Percentiles rank a stretch among this genome's conserved stretches.
These are phyloP conservation scores for Thinocorus orbignyianus DNA, from an alignment of 2,113 vertebrate species.

Conservation along the genomic window DNA sequence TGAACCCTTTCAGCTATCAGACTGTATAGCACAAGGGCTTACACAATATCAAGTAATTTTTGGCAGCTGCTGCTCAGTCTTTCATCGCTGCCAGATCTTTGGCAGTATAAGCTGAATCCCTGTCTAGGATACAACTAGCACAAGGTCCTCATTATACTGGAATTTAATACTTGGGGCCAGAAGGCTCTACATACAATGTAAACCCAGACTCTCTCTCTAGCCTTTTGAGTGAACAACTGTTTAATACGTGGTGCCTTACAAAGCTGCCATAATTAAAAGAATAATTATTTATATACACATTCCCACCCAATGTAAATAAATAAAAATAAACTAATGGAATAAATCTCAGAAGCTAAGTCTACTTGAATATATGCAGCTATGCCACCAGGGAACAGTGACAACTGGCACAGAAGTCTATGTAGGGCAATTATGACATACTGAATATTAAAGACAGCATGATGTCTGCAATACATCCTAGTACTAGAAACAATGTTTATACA, in stretches of 20 bases:
- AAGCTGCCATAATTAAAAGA: conserved; percentile 53
- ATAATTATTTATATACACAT: conserved; percentile 6
- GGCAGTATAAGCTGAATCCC: conserved; percentile 48
- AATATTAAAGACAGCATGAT: background rate
- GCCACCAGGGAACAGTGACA: background rate
- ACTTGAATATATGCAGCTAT: background rate
- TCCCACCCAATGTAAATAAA: conserved; percentile 33
- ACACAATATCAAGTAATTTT: conserved; percentile 62
- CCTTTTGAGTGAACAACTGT: conserved; percentile 50
- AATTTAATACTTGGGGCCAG: conserved; percentile 55
- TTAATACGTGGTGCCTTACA: background rate
- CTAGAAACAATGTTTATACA: background rate
- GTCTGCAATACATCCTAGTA: background rate
- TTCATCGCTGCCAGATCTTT: conserved; percentile 30
- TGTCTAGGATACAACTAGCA: conserved; percentile 45
- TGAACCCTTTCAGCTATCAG: background rate
- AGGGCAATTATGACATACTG: background rate
- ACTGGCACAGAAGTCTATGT: background rate
- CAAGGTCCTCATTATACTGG: conserved; percentile 66
- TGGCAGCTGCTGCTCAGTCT: conserved; percentile 55
- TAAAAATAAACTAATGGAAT: conserved; percentile 44
- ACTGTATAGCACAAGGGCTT: conserved; percentile 45
- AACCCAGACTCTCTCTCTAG: conserved; percentile 52
- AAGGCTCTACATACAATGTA: conserved; percentile 54
- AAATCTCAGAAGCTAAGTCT: conserved; percentile 18